Evolutionary conservation across 2,888 invertebrate species (phyloP), one percentile per base, ranked within the genome.

Genomic region (Scaptomyza caliginosa): DNA sequence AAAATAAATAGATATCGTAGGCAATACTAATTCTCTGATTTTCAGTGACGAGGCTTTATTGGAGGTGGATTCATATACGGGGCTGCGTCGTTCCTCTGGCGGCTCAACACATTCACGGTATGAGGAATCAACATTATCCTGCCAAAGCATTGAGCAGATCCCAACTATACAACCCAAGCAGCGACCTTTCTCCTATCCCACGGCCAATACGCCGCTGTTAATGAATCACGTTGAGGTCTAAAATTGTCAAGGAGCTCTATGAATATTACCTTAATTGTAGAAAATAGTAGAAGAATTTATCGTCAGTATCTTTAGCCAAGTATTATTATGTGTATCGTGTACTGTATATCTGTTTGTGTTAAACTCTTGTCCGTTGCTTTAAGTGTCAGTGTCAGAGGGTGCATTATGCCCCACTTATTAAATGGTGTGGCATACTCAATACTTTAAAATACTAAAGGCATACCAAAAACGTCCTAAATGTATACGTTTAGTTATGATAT

Each of bases 11-110:
- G n/a, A 4, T n/a, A 3, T 4, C 0, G 10, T 3, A 2, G 0
- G 0, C 7, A 19, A 24, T 23, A 17, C 24, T 43, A 39, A 26
- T 1, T 3, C 0, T 50, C 3, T 2, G 1, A 2, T 11, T 52
- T 48, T 3, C 32, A 92, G 92, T 65, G 91, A 91, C 59, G 92
- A 92, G 49, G 91, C 90, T 2, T 75, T 92, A 13, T 68, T 92
- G 16, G 92, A 92, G 75, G 90, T 91, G 13, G 91, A 91, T 68
- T 81, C 90, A 0, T 90, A 90, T 43, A 82, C 82, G 0, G 90
- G 88, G 0, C 63, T 89, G 34, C 85, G 91, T 0, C 91, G 90
- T 17, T 88, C 90, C 8, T 91, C 89, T 1, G 91, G 89, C n/a
- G 83, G 82, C 38, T 91, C 90, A 4, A 89, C 88, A 16, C 90